Evolutionary conservation across 1,140 invertebrate species (phyloP), one percentile per base, ranked within the genome.

Genomic region (Diachasmimorpha longicaudata): DNA sequence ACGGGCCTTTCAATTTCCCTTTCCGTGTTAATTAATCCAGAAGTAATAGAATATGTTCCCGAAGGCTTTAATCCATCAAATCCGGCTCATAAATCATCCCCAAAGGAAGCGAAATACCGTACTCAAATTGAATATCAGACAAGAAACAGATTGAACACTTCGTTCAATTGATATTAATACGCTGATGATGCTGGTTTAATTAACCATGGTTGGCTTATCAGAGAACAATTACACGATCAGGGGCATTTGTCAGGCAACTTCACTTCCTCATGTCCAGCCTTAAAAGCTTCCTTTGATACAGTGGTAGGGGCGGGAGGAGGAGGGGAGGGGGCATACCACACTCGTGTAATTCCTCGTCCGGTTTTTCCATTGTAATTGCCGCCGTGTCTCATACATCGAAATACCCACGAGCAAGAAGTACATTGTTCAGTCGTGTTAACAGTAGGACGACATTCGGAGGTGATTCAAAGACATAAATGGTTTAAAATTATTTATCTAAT

Each of bases 351-450:
- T 79, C 78, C 42, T 31, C 66, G 71, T 74, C 44, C 70, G 58
- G 80, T 85, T 85, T 85, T 85, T 83, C 83, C 82, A 44, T 74
- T 77, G 79, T 79, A 78, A 78, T 78, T 78, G 78, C 70, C 25
- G 63, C 69, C 74, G 75, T 58, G 70, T 67, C 46, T 67, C 46
- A 23, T 42, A 19, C n/a, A 44, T 55, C 23, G 25, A 5, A 36
- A 31, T 23, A 8, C 37, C 23, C 55, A 16, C 75, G 85, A 86
- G 83, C 74, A 86, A 86, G 83, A 86, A 86, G 80, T 70, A 79
- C 85, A 86, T 86, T 84, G 80, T 82, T 81, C 70, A 10, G 39
- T 73, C 78, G 76, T 85, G 85, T 86, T 82, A 78, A 82, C 82
- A 78, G 78, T 78, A 16, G 68, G 1, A 11, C 44, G 46, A 9